Evolutionary conservation across 2,797 vertebrate genomes (phyloP).

Genomic region (Cossypha polioptera): DNA sequence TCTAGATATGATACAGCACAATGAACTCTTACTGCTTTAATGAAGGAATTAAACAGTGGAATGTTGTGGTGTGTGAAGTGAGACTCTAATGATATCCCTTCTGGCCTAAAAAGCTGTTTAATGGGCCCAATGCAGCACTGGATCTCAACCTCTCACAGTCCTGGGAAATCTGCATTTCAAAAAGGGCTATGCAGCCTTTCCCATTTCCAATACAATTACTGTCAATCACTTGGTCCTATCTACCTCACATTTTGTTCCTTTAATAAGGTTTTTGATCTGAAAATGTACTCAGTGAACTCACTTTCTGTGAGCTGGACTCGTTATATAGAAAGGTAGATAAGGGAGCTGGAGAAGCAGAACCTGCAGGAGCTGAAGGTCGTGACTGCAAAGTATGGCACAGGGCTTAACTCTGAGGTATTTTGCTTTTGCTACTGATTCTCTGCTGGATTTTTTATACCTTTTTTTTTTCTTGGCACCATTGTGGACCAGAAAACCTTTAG

Average conservation of each 20-base stretch:
- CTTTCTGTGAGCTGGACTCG: neutral
- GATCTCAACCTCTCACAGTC: neutral
- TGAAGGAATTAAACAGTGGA: conserved; percentile 40
- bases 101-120: neutral
- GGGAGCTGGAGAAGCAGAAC: neutral
- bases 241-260: conserved; percentile 17
- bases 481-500: neutral
- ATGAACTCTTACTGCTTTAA: conserved; percentile 19
- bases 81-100: neutral
- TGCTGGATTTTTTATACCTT: neutral
- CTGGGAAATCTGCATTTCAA: conserved; percentile 16
- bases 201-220: neutral
- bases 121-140: neutral
- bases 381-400: neutral
- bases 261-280: conserved; percentile 41
- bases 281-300: neutral
- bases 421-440: neutral
- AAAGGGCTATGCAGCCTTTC: neutral
- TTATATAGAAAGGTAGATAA: neutral
- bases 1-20: conserved; percentile 19
- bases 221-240: conserved; percentile 7
- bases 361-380: neutral
- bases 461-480: neutral
- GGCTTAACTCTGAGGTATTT: neutral
- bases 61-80: conserved; percentile 4